Evolutionary conservation across 1,140 invertebrate genomes (phyloP), one percentile per base, ranked within the genome.

Genomic region (Drosophila takahashii): DNA sequence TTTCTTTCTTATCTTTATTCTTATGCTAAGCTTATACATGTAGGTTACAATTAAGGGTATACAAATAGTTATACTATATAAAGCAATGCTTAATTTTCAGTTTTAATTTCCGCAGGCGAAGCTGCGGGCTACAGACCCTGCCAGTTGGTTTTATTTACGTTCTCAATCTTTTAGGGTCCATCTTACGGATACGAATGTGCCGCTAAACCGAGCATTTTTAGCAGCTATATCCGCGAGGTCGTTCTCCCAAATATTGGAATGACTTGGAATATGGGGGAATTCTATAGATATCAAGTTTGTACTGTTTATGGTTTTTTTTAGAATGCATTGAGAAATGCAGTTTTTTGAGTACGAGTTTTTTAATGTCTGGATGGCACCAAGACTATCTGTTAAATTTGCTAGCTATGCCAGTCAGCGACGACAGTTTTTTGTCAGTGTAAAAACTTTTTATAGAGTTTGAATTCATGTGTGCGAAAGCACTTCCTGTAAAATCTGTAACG

Each of bases 161-260:
- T n/a, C n/a, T n/a, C n/a, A n/a, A n/a, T 48, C 13, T 4, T 29
- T 48, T 22, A 48, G 22, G 9, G 45, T 48, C 45, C 26, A 48
- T 29, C 26, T 48, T 13, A 48, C 5, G 13, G 22, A 27, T 48
- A 48, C 27, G 9, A 48, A 48, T 1, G 13, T 8, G 0, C 45
- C 45, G 26, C 3, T 26, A 4, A 26, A 6, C n/a, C 26, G 27
- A 2, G 26, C 22, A 48, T 29, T 48, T 26, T 48, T 15, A n/a
- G 22, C 27, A 10, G 47, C 27, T 16, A 16, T 9, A 50, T 50
- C 47, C 15, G 27, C 27, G 4, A 50, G n/a, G 15, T 32, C n/a
- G 22, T 22, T 22, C 22, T 22, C 22, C 22, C 22, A 22, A 22
- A 22, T 22, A 22, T 22, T 22, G 22, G 10, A 32, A 9, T 27